These are phyloP conservation scores for Peromyscus maniculatus DNA, from an alignment of 2,113 vertebrate genomes.

Conservation along the genomic window DNA sequence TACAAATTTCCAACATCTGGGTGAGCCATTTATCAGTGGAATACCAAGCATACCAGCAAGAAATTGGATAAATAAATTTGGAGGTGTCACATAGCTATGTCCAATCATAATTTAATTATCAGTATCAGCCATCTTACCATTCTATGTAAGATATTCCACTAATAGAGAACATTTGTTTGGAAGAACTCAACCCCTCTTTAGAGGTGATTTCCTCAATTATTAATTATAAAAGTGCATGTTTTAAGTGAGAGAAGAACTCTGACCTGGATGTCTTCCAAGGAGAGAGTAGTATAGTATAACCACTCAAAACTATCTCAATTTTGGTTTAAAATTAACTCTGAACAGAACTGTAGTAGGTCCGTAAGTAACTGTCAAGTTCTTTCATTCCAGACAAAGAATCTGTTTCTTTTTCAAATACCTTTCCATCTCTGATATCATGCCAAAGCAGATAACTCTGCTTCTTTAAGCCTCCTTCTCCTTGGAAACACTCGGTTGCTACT, in stretches of 20 bases:
- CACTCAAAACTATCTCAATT: not conserved
- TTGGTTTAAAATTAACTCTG: conserved; percentile 4
- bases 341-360: not conserved
- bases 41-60: not conserved
- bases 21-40: not conserved
- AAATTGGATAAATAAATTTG: conserved; percentile 18
- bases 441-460: not conserved
- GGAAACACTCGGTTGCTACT: not conserved
- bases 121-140: not conserved
- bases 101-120: conserved; percentile 38
- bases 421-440: not conserved
- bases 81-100: conserved; percentile 14
- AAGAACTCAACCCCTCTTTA: conserved; percentile 23
- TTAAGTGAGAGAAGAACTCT: conserved; percentile 39
- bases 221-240: conserved; percentile 19
- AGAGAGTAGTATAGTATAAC: not conserved
- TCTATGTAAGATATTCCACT: conserved; percentile 48
- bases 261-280: not conserved
- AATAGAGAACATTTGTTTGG: conserved; percentile 70
- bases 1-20: not conserved
- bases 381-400: conserved; percentile 3
- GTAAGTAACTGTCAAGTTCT: not conserved
- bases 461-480: not conserved
- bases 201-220: conserved; percentile 7
- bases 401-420: conserved; percentile 3